Conservation (phyloP, 2,113 vertebrate genomes). For the Silurus glanis region DNA sequence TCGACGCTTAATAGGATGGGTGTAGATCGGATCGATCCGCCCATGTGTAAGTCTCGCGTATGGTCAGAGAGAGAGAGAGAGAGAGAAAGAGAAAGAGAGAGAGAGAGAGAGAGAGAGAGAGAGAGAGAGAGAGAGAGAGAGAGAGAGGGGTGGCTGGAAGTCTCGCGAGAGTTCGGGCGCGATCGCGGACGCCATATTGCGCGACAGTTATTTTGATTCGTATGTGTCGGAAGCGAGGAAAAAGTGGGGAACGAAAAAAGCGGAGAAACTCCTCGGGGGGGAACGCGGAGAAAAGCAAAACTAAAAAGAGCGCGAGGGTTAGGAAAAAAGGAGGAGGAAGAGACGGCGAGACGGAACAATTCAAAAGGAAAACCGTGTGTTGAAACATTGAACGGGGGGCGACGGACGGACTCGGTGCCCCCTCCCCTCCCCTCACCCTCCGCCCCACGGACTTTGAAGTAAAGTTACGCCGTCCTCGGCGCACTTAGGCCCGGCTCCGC, state of each 20-base stretch:
- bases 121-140: background rate
- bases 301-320: slow-evolving; percentile 44
- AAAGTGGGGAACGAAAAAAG: slow-evolving; percentile 66
- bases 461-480: slow-evolving; percentile 50
- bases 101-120: background rate
- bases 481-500: slow-evolving; percentile 69
- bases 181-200: slow-evolving; percentile 86
- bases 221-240: slow-evolving; percentile 76
- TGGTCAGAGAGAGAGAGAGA: no score
- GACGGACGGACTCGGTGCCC: slow-evolving; percentile 47
- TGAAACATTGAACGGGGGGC: slow-evolving; percentile 55
- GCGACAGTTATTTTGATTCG: slow-evolving; percentile 89
- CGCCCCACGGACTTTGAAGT: background rate
- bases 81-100: no score
- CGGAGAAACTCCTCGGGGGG: slow-evolving; percentile 52
- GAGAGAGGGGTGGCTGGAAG: background rate
- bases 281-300: slow-evolving; percentile 54
- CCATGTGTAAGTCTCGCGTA: no score
- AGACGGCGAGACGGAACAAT: slow-evolving; percentile 59
- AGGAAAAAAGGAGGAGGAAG: slow-evolving; percentile 63
- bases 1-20: no score
- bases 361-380: slow-evolving; percentile 58
- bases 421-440: slow-evolving; percentile 43
- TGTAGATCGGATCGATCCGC: no score
- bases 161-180: slow-evolving; percentile 79